A percentile compares a stretch with the other conserved stretches of the same genome.
Conservation (phyloP, 2,113 vertebrate genomes). For the Thomomys bottae region DNA sequence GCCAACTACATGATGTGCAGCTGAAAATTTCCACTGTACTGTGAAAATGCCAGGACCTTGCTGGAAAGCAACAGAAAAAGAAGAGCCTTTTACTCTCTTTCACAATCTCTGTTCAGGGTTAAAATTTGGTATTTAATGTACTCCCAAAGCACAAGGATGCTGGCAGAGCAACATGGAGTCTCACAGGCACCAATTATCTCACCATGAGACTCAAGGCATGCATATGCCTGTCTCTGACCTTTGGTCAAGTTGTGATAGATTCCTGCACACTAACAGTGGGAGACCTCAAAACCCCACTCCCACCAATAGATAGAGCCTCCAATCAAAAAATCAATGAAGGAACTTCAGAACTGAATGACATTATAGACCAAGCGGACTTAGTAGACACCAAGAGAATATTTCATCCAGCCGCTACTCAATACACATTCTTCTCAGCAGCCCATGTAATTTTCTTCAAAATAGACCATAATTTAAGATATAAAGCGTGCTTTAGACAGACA, state of each 20-base stretch:
- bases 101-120: not conserved
- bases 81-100: conserved; percentile 13
- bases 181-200: not conserved
- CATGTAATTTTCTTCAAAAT: no score
- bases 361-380: no score
- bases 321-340: no score
- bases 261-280: no score
- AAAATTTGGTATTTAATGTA: conserved; percentile 17
- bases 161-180: not conserved
- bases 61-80: not conserved
- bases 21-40: not conserved
- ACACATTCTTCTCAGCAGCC: no score
- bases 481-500: no score
- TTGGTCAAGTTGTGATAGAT: not conserved
- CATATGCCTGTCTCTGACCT: not conserved
- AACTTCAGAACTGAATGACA: no score
- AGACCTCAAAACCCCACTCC: no score
- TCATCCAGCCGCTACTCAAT: no score
- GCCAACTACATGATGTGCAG: not conserved
- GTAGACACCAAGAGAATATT: no score
- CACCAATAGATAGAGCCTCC: no score
- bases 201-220: not conserved
- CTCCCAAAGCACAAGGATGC: not conserved
- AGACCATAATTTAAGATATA: no score
- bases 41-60: not conserved